phyloP scores from a whole-genome alignment of 2,113 vertebrate species.

The Labrus mixtus region DNA sequence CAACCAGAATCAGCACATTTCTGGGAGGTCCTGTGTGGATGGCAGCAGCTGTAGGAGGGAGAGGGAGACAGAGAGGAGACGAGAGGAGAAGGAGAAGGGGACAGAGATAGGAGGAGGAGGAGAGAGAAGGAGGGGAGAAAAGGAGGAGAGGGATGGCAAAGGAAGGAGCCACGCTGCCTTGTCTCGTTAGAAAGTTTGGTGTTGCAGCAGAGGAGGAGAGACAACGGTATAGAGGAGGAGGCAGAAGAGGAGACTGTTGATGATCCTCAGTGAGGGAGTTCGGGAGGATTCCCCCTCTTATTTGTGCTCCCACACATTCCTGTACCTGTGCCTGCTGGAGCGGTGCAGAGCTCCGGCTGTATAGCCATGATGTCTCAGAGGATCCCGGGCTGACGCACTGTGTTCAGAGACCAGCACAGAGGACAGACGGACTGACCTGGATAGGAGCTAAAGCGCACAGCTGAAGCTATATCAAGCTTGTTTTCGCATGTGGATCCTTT shows the following conservation, averaged over 20 bases:
- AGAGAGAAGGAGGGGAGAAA: constrained; percentile 11
- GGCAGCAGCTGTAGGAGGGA: constrained; percentile 66
- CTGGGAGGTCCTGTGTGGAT: constrained; percentile 80
- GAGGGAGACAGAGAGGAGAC: constrained; percentile 48
- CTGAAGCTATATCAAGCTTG: constrained; percentile 35
- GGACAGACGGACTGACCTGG: constrained; percentile 77
- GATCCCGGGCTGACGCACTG: constrained; percentile 64
- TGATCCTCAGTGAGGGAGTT: constrained; percentile 35
- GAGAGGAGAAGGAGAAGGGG: constrained; percentile 46
- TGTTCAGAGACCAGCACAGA: constrained; percentile 54
- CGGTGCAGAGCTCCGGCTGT: constrained; percentile 37
- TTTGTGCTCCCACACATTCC: constrained; percentile 27
- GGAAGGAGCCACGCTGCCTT: constrained; percentile 4
- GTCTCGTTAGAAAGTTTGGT: constrained; percentile 66
- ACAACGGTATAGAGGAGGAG: constrained; percentile 7
- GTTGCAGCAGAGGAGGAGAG: constrained; percentile 29
- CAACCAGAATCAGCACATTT: constrained; percentile 82
- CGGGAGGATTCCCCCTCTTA: constrained; percentile 34
- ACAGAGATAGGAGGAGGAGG: constrained; percentile 44
- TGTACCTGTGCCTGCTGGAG: constrained; percentile 57
- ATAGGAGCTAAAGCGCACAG: constrained; percentile 64
- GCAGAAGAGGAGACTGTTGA: constrained; percentile 17
- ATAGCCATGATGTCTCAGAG: constrained; percentile 61
- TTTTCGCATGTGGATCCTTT: constrained; percentile 51
- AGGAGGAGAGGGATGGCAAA: constrained; percentile 47